Evolutionary conservation across 2,888 invertebrate genomes (phyloP), one percentile per base, ranked within the genome.

Genomic region (Lordiphosa fenestrarum): DNA sequence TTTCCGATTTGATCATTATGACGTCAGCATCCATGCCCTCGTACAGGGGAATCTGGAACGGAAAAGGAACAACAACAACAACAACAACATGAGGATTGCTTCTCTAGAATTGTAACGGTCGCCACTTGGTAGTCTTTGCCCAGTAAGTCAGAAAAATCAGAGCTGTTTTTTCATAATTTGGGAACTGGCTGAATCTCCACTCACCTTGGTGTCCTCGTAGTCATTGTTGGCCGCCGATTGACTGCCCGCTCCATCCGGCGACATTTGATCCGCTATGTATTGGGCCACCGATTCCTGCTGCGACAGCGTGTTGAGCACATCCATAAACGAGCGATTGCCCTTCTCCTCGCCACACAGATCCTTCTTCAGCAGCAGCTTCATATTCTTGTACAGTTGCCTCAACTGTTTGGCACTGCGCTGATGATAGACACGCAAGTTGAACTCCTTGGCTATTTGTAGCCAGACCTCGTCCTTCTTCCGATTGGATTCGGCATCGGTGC

Each of bases 381-480:
- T 89, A 53, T 89, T 89, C 71, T 89, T 89, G 64, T 89, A 89
- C 9, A 89, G 66, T 59, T 89, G 89, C n/a, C 89, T 85, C 59
- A 89, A 68, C 62, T 89, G 89, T 64, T 89, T 89, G 13, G 89
- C 86, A 9, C 89, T 89, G 57, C 89, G 85, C 69, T 89, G 89
- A 61, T 89, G 89, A 70, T 89, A 89, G 12, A 89, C 89, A 15
- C 88, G 84, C 25, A 83, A 80, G 61, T 89, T 89, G 56, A 89
- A 89, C 58, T 89, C 89, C 71, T 89, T 89, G 53, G 89, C 89
- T 56, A 89, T 89, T 64, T 87, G 86, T 25, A 87, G 83, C 89
- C 89, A 89, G 1, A 89, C 89, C 74, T 88, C 86, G 80, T 90
- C 86, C 80, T 90, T 88, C 70, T 90, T 84, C 9, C 88, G 82